Base-by-base conservation (phyloP, 2,113 vertebrate genomes). In the Oryzias curvinotus region DNA sequence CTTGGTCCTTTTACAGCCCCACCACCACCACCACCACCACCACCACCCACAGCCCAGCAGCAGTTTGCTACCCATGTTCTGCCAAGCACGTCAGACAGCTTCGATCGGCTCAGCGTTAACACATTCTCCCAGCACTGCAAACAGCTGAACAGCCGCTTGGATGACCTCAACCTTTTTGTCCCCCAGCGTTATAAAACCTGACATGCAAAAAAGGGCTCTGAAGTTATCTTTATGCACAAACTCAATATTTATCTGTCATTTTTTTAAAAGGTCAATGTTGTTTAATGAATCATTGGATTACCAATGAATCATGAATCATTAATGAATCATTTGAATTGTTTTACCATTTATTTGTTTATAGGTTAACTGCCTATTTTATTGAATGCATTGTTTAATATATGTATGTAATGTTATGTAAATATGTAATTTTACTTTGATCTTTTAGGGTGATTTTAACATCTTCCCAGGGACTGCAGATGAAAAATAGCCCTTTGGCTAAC, bases 131-230 rank as follows among this genome's bases (percentile, higher is more conserved):
- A 10, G 13, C 57, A 7, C 46, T 48, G 52, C 54, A 36, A 80
- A 77, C 65, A 87, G 74, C 88, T 84, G 78, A 71, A 44, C 15
- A 4, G 57, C 54, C 18, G 44, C 5, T 21, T 18, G 14, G 25
- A 23, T 68, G 69, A 71, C 68, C 59, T 73, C 73, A 62, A 77
- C 54, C 26, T 26, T 14, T 19, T 43, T 52, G 65, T 73, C 42
- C 14, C 23, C 2, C n/a, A 16, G 15, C 10, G 36, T 23, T 18
- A 4, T 23, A 36, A 72, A 78, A 67, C 36, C 26, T 49, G 65
- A 70, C 18, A 45, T 28, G 52, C 44, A 65, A 5, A 7, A 12
- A 14, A 42, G 25, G 42, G 47, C 25, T 57, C 14, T 44, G 14
- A 4, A n/a, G 45, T n/a, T 17, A 17, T 47, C 7, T 47, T 47